Evolutionary conservation across 1,140 invertebrate genomes (phyloP).

Genomic region (Cyclina sinensis): DNA sequence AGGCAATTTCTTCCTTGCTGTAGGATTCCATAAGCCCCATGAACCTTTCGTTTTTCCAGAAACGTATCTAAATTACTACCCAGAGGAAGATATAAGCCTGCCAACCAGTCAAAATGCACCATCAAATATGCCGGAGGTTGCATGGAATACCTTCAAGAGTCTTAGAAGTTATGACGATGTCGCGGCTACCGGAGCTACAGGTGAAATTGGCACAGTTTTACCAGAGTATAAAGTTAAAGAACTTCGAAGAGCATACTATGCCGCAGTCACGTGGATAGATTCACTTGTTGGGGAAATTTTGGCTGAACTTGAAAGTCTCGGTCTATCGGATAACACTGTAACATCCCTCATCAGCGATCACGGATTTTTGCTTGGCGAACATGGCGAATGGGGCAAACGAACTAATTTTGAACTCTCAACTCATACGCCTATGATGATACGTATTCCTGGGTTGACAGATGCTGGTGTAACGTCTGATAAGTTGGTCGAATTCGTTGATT

Average conservation of each 20-base stretch:
- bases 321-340: constrained; percentile 90
- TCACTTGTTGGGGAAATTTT: constrained; percentile 92
- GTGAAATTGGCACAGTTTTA: constrained; percentile 53
- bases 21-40: constrained; percentile 76
- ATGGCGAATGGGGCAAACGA: constrained; percentile 95
- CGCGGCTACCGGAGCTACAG: background rate
- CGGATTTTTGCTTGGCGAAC: constrained; percentile 96
- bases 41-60: constrained; percentile 73
- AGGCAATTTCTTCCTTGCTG: constrained; percentile 73
- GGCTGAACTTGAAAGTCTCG: constrained; percentile 87
- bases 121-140: constrained; percentile 55
- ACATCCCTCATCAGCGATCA: constrained; percentile 93
- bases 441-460: constrained; percentile 33
- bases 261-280: constrained; percentile 93
- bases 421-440: constrained; percentile 45
- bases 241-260: constrained; percentile 89
- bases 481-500: constrained; percentile 92
- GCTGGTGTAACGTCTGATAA: constrained; percentile 78
- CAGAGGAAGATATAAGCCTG: constrained; percentile 47
- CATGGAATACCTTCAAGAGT: constrained; percentile 58
- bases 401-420: constrained; percentile 93
- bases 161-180: constrained; percentile 58
- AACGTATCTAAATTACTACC: constrained; percentile 41
- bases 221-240: constrained; percentile 53
- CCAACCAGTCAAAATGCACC: constrained; percentile 51